phyloP scores from a whole-genome alignment of 2,888 invertebrate genomes.

The Tipula helvola region DNA sequence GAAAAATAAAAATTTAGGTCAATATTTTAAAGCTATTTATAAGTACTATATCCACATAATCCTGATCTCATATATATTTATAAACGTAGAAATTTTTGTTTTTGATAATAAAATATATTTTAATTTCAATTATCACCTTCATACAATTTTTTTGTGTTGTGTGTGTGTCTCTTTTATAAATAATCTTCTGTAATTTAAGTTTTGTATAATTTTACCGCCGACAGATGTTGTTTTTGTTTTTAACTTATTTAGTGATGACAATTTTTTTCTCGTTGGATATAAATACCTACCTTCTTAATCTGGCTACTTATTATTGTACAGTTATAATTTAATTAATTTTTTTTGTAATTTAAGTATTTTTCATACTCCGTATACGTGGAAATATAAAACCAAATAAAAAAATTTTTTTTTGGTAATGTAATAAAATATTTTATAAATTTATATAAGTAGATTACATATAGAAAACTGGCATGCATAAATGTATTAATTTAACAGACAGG shows the following conservation, averaged over 20 bases:
- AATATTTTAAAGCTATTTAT: background rate
- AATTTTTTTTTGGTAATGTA: background rate
- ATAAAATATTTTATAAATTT: background rate
- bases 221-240: background rate
- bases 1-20: background rate
- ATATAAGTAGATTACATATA: background rate
- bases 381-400: background rate
- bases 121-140: constrained; percentile 4
- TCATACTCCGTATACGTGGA: background rate
- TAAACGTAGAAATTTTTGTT: background rate
- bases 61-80: background rate
- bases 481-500: background rate
- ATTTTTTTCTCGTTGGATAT: background rate
- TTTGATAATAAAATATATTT: background rate
- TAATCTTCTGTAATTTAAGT: background rate
- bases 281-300: background rate
- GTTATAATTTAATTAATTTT: constrained; percentile 4
- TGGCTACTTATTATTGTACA: background rate
- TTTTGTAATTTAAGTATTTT: background rate
- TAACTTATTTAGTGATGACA: constrained; percentile 4
- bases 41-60: background rate
- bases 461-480: background rate
- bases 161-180: background rate
- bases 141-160: background rate
- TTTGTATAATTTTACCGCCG: background rate